Percentiles rank a stretch among this genome's conserved stretches.
Conservation (phyloP, 1,140 invertebrate species). For the Alviniconcha marisindica region DNA sequence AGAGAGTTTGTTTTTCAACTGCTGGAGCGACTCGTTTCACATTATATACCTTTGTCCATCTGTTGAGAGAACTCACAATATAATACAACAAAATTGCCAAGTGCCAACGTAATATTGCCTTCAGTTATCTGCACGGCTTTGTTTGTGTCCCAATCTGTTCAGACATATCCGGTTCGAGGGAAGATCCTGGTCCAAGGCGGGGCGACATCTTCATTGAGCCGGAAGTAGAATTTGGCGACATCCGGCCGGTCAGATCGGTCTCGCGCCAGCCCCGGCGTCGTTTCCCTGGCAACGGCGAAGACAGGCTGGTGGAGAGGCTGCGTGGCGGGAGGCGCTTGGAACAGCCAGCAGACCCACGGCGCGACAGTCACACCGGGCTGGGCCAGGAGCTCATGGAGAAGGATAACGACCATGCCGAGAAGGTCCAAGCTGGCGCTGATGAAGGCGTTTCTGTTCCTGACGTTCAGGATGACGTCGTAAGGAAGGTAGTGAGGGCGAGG, state of each 20-base stretch:
- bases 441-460: background rate
- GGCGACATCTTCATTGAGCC: constrained; percentile 26
- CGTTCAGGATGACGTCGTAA: background rate
- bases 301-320: background rate
- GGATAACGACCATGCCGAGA: background rate
- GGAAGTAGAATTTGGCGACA: constrained; percentile 10
- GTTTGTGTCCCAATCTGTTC: background rate
- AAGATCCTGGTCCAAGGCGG: background rate
- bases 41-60: no score
- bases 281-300: background rate
- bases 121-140: no score
- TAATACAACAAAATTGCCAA: no score
- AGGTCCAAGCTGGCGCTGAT: background rate
- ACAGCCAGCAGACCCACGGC: background rate
- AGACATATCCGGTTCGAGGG: background rate
- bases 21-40: no score
- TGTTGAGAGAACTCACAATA: no score
- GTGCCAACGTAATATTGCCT: no score
- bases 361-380: background rate
- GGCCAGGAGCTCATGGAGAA: background rate
- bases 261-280: background rate
- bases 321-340: no score
- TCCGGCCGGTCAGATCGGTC: constrained; percentile 3
- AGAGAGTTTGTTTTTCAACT: no score
- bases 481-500: background rate